Percentiles rank a stretch among this genome's conserved stretches.
phyloP scores from a whole-genome alignment of 1,140 invertebrate genomes.

The Cotesia typhae region DNA sequence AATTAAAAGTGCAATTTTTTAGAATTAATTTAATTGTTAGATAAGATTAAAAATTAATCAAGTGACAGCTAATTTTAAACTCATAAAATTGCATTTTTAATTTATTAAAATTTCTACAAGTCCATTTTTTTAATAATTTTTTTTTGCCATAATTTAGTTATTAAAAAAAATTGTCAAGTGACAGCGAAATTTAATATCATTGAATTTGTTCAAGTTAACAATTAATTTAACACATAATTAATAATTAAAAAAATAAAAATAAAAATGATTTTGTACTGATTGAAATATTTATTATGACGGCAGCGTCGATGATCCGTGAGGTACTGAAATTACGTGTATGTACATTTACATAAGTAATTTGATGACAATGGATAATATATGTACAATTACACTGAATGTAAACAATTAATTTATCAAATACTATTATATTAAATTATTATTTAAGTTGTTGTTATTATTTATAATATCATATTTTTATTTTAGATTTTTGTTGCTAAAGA shows the following conservation, averaged over 20 bases:
- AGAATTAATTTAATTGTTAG: too few relatives aligned
- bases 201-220: neutral
- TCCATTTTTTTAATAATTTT: too few relatives aligned
- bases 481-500: slow-evolving; percentile 14
- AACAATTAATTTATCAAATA: slow-evolving; percentile 58
- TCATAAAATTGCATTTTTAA: too few relatives aligned
- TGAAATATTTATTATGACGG: slow-evolving; percentile 41
- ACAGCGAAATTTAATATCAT: too few relatives aligned
- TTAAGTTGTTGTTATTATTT: slow-evolving; percentile 47
- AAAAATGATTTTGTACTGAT: slow-evolving; percentile 9
- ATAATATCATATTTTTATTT: slow-evolving; percentile 45
- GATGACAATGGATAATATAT: slow-evolving; percentile 58
- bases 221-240: too few relatives aligned
- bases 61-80: too few relatives aligned
- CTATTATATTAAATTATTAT: slow-evolving; percentile 41
- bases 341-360: slow-evolving; percentile 55
- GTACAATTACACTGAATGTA: slow-evolving; percentile 63
- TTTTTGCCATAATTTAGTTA: too few relatives aligned
- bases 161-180: too few relatives aligned
- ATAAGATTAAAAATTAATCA: too few relatives aligned
- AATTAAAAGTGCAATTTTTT: too few relatives aligned
- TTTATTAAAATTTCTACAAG: too few relatives aligned
- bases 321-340: slow-evolving; percentile 55
- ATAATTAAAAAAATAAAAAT: neutral
- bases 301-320: slow-evolving; percentile 45